phyloP scores from a whole-genome alignment of 2,113 vertebrate species.

The Silurus glanis region DNA sequence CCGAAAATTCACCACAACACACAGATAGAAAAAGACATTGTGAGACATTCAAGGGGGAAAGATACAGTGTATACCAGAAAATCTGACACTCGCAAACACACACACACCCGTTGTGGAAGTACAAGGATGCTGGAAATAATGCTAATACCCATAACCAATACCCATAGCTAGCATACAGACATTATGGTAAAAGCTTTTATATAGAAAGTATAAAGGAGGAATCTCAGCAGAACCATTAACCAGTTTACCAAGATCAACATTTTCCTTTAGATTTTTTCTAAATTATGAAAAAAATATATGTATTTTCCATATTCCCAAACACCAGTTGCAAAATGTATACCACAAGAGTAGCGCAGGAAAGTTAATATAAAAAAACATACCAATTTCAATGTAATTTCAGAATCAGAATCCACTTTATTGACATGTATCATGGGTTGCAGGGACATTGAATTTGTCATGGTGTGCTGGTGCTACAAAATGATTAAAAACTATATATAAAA shows the following conservation, averaged over 20 bases:
- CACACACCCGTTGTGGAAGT: not conserved
- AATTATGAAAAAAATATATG: not conserved
- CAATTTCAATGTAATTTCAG: too few relatives aligned
- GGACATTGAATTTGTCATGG: too few relatives aligned
- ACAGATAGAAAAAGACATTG: not conserved
- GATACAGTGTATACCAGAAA: not conserved
- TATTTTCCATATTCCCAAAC: too few relatives aligned
- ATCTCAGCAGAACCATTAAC: not conserved
- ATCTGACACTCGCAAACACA: not conserved
- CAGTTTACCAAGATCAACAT: not conserved
- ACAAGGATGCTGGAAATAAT: not conserved
- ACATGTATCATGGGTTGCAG: too few relatives aligned
- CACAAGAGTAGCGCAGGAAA: too few relatives aligned
- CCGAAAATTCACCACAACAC: constrained; percentile 10
- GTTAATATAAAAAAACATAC: too few relatives aligned
- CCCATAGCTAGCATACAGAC: not conserved
- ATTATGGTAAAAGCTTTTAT: not conserved
- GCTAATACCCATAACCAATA: not conserved
- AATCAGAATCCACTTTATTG: too few relatives aligned
- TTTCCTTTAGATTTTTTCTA: not conserved
- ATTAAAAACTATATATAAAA: not conserved
- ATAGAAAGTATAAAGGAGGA: not conserved
- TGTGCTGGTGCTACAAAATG: too few relatives aligned
- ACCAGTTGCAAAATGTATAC: not conserved
- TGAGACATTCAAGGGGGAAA: not conserved